Evolutionary conservation across 2,797 vertebrate species (phyloP), one percentile per base, ranked within the genome.

Genomic region (Pteropus rufus): DNA sequence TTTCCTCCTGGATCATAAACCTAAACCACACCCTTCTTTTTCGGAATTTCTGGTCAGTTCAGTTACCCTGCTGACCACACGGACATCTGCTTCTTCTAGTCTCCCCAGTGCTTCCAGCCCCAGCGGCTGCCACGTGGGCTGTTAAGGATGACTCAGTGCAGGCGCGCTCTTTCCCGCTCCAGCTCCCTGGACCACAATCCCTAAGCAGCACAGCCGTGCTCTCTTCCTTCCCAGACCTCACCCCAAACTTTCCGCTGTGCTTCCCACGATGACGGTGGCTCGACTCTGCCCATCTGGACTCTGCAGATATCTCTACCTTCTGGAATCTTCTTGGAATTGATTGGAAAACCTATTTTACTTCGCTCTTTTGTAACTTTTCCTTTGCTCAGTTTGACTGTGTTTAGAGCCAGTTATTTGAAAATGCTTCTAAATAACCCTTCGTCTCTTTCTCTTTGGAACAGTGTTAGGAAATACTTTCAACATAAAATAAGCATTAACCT

Each of bases 221-320:
- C 24, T 26, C 36, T 56, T 58, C 58, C 67, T 84, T 77, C 76
- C 94, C 81, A 85, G 85, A 73, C 82, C 80, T 96, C 87, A 82
- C 24, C 64, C 36, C 77, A 54, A 62, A 79, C 12, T 73, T 79
- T 75, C 54, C 3, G 12, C 34, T 65, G 83, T 26, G 34, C 31
- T 73, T 56, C 24, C 3, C 2, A 1, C 15, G 11, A 84, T 60
- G 29, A 56, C 5, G 64, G 41, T 44, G 46, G 80, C 36, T 94
- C 34, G 18, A 0, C 46, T 69, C n/a, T 72, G 34, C 52, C 69
- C 31, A 3, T 39, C 3, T 46, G 70, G 39, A 73, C 54, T 88
- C 67, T 31, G 56, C 2, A 7, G 67, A 0, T 26, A 5, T 65
- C n/a, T 93, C 65, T 52, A 76, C 19, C 36, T 75, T 85, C 69